Conservation (phyloP, 2,888 invertebrate genomes). For the Stenolophus ochropezus region DNA sequence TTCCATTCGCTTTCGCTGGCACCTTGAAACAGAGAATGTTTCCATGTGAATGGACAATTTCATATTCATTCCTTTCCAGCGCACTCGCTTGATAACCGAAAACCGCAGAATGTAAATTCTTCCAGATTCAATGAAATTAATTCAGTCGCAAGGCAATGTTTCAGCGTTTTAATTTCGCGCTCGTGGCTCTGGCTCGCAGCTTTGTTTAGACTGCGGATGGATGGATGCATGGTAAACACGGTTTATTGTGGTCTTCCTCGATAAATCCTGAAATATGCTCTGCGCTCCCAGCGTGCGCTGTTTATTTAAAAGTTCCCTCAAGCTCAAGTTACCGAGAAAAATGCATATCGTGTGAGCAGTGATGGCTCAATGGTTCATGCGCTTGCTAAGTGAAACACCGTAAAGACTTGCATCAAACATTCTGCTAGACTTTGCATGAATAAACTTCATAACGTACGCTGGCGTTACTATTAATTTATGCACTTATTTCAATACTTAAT, state of each 20-base stretch:
- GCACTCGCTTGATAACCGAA: constrained; percentile 38
- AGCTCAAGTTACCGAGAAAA: background rate
- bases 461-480: too few species aligned
- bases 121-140: constrained; percentile 41
- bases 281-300: constrained; percentile 8
- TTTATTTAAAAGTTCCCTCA: constrained; percentile 31
- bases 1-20: background rate
- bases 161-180: constrained; percentile 40
- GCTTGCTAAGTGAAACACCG: background rate
- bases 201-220: constrained; percentile 30
- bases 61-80: constrained; percentile 46
- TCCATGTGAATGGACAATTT: constrained; percentile 41
- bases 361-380: constrained; percentile 4
- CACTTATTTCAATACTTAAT: too few species aligned
- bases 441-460: too few species aligned
- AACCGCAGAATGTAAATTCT: constrained; percentile 40
- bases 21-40: constrained; percentile 34
- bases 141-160: constrained; percentile 23
- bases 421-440: too few species aligned
- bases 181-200: background rate
- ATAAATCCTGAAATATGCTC: constrained; percentile 26
- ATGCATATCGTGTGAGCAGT: background rate
- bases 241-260: constrained; percentile 25
- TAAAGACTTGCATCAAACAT: too few species aligned
- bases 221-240: constrained; percentile 37